These are phyloP conservation scores for Drosophila demipolita DNA, from an alignment of 2,888 invertebrate species.

Conservation along the genomic window DNA sequence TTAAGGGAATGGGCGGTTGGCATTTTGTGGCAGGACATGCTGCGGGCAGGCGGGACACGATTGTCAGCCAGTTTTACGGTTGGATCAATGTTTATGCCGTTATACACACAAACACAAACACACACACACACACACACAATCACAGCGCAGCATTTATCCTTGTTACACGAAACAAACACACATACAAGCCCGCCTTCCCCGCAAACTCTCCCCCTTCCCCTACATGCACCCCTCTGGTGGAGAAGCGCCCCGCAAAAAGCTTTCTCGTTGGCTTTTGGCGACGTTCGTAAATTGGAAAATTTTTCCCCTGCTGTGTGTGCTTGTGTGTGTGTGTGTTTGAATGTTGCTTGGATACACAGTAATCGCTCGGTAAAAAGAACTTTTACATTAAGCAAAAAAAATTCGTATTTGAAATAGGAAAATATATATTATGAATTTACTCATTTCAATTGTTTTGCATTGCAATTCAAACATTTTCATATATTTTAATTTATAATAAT, in stretches of 20 bases:
- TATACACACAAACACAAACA: conserved; percentile 52
- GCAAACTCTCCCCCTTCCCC: neutral
- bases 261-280: conserved; percentile 67
- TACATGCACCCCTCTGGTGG: conserved; percentile 1
- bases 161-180: conserved; percentile 2
- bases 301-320: conserved; percentile 51
- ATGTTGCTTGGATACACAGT: conserved; percentile 10
- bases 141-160: conserved; percentile 1
- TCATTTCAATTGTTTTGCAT: neutral
- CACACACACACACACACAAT: conserved; percentile 44
- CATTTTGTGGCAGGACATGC: conserved; percentile 30
- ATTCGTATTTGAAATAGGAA: neutral
- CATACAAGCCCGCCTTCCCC: conserved; percentile 3
- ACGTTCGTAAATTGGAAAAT: conserved; percentile 83
- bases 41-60: conserved; percentile 47
- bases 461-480: neutral
- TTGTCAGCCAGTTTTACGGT: conserved; percentile 78
- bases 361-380: neutral
- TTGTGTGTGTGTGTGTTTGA: conserved; percentile 13
- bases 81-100: conserved; percentile 80
- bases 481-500: neutral
- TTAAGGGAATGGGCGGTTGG: conserved; percentile 8
- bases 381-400: neutral
- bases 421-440: neutral
- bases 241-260: conserved; percentile 30